Conservation (phyloP, 2,113 vertebrate genomes). For the Thamnaconus septentrionalis region DNA sequence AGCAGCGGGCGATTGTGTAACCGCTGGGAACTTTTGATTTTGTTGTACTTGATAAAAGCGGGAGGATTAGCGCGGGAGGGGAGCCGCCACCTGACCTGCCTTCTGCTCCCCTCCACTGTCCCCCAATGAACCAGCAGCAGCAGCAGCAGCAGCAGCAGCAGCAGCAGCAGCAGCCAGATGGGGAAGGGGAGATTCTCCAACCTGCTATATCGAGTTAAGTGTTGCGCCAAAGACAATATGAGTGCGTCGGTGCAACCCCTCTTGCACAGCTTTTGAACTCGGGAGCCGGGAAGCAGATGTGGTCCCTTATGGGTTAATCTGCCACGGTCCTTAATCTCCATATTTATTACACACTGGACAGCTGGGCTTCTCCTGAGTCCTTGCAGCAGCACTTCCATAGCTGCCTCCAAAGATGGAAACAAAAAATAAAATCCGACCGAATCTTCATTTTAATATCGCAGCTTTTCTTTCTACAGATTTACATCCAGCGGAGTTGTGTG, state of each 20-base stretch:
- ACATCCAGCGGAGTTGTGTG: background rate
- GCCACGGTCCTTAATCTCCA: conserved; percentile 42
- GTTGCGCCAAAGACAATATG: conserved; percentile 2
- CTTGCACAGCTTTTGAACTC: conserved; percentile 3
- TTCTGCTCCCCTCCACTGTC: conserved; percentile 28
- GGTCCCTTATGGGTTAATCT: conserved; percentile 45
- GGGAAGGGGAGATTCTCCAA: conserved; percentile 13
- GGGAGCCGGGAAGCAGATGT: conserved; percentile 45
- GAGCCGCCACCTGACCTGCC: conserved; percentile 54
- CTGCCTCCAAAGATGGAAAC: conserved; percentile 28
- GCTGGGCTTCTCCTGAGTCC: conserved; percentile 15
- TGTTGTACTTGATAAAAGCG: conserved; percentile 47
- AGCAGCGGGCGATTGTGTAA: conserved; percentile 64
- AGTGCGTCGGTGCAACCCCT: conserved; percentile 1
- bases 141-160: conserved; percentile 25
- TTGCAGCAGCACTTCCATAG: background rate
- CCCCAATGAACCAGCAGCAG: conserved; percentile 36
- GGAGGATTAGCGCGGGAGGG: conserved; percentile 57
- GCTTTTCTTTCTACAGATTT: background rate
- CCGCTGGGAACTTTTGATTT: conserved; percentile 59
- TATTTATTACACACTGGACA: conserved; percentile 26
- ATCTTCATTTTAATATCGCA: conserved; percentile 29
- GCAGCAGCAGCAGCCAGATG: conserved; percentile 37
- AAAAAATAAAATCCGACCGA: conserved; percentile 44
- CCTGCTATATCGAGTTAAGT: background rate